Evolutionary conservation across 2,888 invertebrate genomes (phyloP), one percentile per base, ranked within the genome.

Genomic region (Drosophila mercatorum): DNA sequence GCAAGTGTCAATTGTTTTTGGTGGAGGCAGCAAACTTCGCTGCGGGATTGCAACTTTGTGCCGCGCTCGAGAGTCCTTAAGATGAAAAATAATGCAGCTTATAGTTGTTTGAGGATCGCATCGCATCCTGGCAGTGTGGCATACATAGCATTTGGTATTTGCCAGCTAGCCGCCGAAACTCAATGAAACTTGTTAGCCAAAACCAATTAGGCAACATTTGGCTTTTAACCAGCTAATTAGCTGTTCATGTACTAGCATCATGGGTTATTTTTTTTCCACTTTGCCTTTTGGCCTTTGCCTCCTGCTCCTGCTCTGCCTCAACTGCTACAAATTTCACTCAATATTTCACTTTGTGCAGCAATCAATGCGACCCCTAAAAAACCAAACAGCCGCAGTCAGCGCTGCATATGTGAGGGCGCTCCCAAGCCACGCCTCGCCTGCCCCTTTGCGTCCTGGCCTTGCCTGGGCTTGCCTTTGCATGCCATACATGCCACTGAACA

Each of bases 1-100:
- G 79, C 89, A 81, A 84, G 87, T 83, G 89, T 84, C 89, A 89
- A 89, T 84, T 89, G 84, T 84, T 89, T 84, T 89, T 63, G 22
- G 36, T 12, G 57, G 44, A 36, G 49, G 36, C 28, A 38, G 75
- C 68, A 60, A 79, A 75, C 71, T 77, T 68, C 68, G 41, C 47
- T 40, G 58, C 56, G 59, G 56, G 56, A 34, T 59, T 60, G 72
- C 63, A 80, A 77, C 66, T 78, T 76, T 72, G 72, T 76, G 68
- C 68, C 44, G 53, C 38, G 53, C 79, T 78, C 58, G 40, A 71
- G 71, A 64, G 67, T 71, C 61, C 59, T 77, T 67, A 68, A 79
- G 79, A 71, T 80, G 75, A 77, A 77, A 79, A 77, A 79, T 75
- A 77, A 71, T 67, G 64, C 75, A 58, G 71, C 76, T 66, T 70